Percentiles rank a stretch among this genome's conserved stretches.
Evolutionary conservation across 2,888 invertebrate genomes (phyloP).

Genomic region (Eristalis pertinax): DNA sequence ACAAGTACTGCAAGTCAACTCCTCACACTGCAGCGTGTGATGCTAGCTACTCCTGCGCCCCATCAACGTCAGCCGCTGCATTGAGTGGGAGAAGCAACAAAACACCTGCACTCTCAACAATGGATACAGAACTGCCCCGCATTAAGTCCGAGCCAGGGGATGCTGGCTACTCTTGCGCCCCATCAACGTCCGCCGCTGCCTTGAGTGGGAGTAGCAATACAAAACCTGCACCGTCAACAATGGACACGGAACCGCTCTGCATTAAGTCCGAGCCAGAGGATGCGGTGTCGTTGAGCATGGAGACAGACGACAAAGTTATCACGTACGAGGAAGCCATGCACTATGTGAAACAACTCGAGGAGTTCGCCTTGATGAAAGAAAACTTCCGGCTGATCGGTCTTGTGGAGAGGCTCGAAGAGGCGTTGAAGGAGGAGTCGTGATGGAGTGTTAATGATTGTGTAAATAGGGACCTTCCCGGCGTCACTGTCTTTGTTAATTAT

Average conservation of each 20-base stretch:
- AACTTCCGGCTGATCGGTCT: constrained; percentile 79
- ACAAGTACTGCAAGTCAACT: background rate
- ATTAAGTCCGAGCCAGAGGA: background rate
- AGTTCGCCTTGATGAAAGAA: constrained; percentile 78
- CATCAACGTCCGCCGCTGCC: background rate
- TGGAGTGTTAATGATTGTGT: background rate
- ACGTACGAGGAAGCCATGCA: constrained; percentile 75
- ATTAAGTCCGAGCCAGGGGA: no score
- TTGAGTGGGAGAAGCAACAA: background rate
- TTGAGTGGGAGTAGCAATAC: background rate
- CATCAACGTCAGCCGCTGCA: background rate
- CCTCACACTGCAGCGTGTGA: background rate
- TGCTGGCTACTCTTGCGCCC: background rate
- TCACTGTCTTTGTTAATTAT: background rate
- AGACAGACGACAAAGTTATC: background rate
- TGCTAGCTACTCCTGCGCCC: background rate
- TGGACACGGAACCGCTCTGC: no score
- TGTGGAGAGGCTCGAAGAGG: constrained; percentile 72
- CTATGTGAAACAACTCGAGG: constrained; percentile 78
- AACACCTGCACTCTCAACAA: background rate
- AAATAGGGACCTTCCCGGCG: background rate
- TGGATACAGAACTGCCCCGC: background rate
- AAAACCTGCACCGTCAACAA: background rate
- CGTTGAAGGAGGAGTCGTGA: constrained; percentile 27
- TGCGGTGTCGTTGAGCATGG: background rate